Base-by-base conservation (phyloP, 2,888 invertebrate species). In the Spodoptera exigua region DNA sequence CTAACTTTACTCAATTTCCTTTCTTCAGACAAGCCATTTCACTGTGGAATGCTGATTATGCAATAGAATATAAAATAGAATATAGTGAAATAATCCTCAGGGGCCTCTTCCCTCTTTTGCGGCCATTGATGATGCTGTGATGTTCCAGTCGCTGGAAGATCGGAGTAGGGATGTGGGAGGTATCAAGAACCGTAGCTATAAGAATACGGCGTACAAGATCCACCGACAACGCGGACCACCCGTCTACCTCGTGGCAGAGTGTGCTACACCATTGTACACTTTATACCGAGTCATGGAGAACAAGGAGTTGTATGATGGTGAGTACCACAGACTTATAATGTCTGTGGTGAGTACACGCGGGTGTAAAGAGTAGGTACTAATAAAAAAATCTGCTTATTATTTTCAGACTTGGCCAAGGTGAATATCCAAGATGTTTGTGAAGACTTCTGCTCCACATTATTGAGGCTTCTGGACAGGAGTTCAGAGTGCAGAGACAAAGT, bases 201-300 rank as follows among this genome's bases (percentile, higher is more conserved):
- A 93, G 70, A 96, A 95, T 86, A 94, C 95, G 0, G 94, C 95
- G 17, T 96, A 96, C 85, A 95, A 95, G 89, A 94, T 96, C 69
- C 84, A 85, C 54, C 76, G 89, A 12, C 68, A 61, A 10, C 63
- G 27, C 46, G 59, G 48, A 3, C 56, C 66, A 13, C 83, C 84
- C 34, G 85, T 94, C 17, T 95, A 95, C 79, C 85, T 96, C 0
- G 90, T 93, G 12, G 95, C 93, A 9, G 96, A 96, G 90, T 96
- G 96, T 80, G 96, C 96, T 18, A 95, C 96, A 17, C 96, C 96
- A 3, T 82, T 96, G 57, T 91, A 95, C 81, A 96, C 96, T 0
- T 91, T 95, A 58, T 85, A 93, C 59, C 90, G 94, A 0, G 92
- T 90, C 57, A 74, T 88, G 34, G 76, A 79, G 69, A 89, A 88